Conservation (phyloP, 2,888 invertebrate species). For the Entomobrya multifasciata region DNA sequence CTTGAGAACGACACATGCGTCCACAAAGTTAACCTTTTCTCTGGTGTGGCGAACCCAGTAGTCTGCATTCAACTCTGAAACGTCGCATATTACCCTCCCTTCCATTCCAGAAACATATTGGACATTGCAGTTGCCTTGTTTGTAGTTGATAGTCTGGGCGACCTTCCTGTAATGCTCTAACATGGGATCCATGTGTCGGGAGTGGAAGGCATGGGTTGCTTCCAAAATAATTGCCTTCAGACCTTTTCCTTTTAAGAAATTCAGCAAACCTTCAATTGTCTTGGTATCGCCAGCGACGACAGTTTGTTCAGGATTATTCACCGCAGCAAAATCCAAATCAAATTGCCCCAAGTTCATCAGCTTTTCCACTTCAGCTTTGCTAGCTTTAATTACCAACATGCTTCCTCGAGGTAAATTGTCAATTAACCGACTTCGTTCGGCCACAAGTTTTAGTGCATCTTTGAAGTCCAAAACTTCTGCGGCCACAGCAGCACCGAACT, state of each 20-base stretch:
- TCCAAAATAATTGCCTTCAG: slow-evolving; percentile 57
- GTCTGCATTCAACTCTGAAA: slow-evolving; percentile 57
- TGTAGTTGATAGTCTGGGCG: neutral
- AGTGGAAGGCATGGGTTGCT: slow-evolving; percentile 75
- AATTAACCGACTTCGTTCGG: slow-evolving; percentile 66
- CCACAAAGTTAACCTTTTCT: slow-evolving; percentile 71
- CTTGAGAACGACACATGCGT: slow-evolving; percentile 51
- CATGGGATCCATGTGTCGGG: slow-evolving; percentile 72
- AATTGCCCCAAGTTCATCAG: too few relatives aligned
- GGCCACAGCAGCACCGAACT: slow-evolving; percentile 71
- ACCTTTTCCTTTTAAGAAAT: slow-evolving; percentile 32
- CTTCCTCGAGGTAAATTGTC: slow-evolving; percentile 69
- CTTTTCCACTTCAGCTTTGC: slow-evolving; percentile 3
- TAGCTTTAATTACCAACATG: slow-evolving; percentile 69
- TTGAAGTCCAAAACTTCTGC: slow-evolving; percentile 66
- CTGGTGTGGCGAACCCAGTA: slow-evolving; percentile 74
- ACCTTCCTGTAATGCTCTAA: slow-evolving; percentile 61
- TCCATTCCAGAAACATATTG: slow-evolving; percentile 74
- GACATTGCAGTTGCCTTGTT: too few relatives aligned
- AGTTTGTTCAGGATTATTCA: slow-evolving; percentile 70
- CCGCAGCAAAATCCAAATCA: slow-evolving; percentile 71
- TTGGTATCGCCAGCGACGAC: slow-evolving; percentile 65
- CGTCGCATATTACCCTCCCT: slow-evolving; percentile 23
- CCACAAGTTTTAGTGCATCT: slow-evolving; percentile 72
- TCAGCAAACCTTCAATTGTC: slow-evolving; percentile 36